These are phyloP conservation scores for Poeciliopsis turrubarensis DNA, from an alignment of 2,113 vertebrate species.

Conservation along the genomic window DNA sequence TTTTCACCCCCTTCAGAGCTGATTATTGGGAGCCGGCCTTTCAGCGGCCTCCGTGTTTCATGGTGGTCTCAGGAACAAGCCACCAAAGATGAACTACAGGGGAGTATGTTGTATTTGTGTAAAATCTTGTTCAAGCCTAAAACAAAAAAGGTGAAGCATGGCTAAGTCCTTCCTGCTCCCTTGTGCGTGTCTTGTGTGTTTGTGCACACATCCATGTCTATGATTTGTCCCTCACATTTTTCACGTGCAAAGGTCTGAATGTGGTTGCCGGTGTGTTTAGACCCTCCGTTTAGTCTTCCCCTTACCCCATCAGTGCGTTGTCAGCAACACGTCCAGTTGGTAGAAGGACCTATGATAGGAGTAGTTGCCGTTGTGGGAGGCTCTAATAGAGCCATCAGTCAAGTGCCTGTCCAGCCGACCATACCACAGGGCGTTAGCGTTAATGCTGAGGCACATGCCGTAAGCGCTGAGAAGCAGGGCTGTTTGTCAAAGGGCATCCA, in stretches of 20 bases:
- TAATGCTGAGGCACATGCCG: constrained; percentile 74
- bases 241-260: constrained; percentile 52
- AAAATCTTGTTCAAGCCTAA: constrained; percentile 89
- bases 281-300: constrained; percentile 77
- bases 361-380: constrained; percentile 84
- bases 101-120: constrained; percentile 87
- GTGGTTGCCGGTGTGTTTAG: constrained; percentile 67
- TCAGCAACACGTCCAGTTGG: constrained; percentile 85
- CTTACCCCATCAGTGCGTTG: constrained; percentile 82
- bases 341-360: constrained; percentile 82
- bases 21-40: constrained; percentile 88
- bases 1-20: constrained; percentile 84
- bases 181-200: constrained; percentile 60
- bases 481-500: constrained; percentile 81
- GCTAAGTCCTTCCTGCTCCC: constrained; percentile 92
- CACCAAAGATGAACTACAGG: constrained; percentile 86
- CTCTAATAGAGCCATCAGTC: constrained; percentile 92
- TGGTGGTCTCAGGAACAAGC: constrained; percentile 91
- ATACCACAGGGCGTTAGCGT: constrained; percentile 71
- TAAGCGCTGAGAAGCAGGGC: constrained; percentile 72
- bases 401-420: constrained; percentile 84
- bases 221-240: constrained; percentile 31
- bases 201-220: constrained; percentile 48
- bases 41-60: constrained; percentile 88
- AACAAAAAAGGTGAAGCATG: constrained; percentile 98